These are phyloP conservation scores for Phenganax marumi DNA, from an alignment of 92 coral and sea anemone species.

Conservation along the genomic window DNA sequence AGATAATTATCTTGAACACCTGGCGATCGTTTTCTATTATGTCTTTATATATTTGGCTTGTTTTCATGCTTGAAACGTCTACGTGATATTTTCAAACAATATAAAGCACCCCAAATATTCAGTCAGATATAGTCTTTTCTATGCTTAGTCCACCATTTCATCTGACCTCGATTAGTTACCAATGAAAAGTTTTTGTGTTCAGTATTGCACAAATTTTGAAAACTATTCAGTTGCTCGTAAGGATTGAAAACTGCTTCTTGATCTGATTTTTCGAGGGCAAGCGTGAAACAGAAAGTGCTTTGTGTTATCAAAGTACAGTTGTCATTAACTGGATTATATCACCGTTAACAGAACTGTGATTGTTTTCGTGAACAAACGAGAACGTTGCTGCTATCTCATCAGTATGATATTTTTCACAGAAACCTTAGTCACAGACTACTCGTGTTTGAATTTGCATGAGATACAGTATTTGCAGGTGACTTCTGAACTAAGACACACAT, in stretches of 20 bases:
- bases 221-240: too few species aligned
- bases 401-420: not conserved
- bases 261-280: too few species aligned
- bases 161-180: too few species aligned
- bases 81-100: not conserved
- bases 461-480: not conserved
- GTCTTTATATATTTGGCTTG: not conserved
- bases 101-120: constrained; percentile 11
- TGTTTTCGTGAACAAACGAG: not conserved
- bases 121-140: not conserved
- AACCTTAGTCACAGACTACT: too few species aligned
- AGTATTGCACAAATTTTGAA: too few species aligned
- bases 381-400: not conserved
- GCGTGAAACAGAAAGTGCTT: too few species aligned
- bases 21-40: not conserved
- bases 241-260: too few species aligned
- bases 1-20: not conserved
- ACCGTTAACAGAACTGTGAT: too few species aligned
- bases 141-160: too few species aligned
- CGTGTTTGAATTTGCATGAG: not conserved
- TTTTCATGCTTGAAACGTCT: not conserved
- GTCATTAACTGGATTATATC: too few species aligned
- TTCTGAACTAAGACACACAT: not conserved
- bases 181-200: too few species aligned
- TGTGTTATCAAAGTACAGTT: too few species aligned